Evolutionary conservation across 2,888 invertebrate species (phyloP).

Genomic region (Oithona nana): DNA sequence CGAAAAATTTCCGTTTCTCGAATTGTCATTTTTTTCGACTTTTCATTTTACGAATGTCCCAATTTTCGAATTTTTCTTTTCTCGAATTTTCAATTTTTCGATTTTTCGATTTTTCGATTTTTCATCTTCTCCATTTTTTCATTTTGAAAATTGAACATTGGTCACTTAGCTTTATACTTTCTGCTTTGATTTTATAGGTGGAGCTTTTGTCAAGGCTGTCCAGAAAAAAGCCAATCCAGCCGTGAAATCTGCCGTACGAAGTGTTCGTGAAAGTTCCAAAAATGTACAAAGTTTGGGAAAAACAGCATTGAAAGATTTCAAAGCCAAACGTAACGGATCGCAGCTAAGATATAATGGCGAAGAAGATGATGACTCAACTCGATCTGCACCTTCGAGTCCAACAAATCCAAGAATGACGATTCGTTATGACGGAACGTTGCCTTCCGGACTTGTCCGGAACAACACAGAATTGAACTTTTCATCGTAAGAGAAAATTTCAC

Average conservation of each 20-base stretch:
- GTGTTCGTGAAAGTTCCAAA: constrained; percentile 46
- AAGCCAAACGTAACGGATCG: constrained; percentile 23
- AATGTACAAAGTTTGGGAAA: constrained; percentile 24
- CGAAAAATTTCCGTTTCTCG: too few relatives aligned
- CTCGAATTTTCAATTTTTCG: too few relatives aligned
- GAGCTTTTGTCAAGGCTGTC: constrained; percentile 63
- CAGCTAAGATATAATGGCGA: neutral
- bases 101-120: too few relatives aligned
- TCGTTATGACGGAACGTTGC: neutral
- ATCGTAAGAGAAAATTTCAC: too few relatives aligned
- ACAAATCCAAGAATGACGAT: neutral
- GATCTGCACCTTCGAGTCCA: neutral
- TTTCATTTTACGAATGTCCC: too few relatives aligned
- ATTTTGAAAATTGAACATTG: too few relatives aligned
- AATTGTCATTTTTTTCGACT: too few relatives aligned
- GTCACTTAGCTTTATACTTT: too few relatives aligned
- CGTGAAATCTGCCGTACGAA: constrained; percentile 76
- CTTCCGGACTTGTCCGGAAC: neutral
- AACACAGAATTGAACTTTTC: neutral
- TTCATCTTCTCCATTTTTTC: too few relatives aligned
- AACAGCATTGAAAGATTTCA: constrained; percentile 53
- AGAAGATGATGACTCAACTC: neutral
- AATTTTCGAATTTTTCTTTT: too few relatives aligned
- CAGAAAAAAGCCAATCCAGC: constrained; percentile 85
- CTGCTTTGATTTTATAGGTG: too few relatives aligned